Base-by-base conservation (phyloP, 2,797 vertebrate genomes). In the Picus viridis region DNA sequence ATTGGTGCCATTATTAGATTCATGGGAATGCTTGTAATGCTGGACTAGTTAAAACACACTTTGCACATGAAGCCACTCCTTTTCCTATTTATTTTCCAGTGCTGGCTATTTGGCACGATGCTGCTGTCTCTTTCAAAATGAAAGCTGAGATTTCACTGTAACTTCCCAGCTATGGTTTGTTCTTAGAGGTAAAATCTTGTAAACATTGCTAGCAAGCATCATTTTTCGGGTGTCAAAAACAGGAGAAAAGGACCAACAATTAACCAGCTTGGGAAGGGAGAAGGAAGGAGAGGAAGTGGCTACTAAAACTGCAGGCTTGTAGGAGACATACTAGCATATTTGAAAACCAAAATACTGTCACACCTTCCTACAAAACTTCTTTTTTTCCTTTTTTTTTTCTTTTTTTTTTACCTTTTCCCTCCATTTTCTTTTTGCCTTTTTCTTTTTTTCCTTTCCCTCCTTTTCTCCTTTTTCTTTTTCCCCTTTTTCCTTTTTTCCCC, bases 1-100 rank as follows among this genome's bases (percentile, higher is more conserved):
- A 80, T 86, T 41, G 34, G 47, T 78, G 34, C 11, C 83, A 32
- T 73, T 87, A 93, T 71, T 75, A 85, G 89, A 93, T 89, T 93
- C 2, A 51, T 73, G n/a, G n/a, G 75, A 89, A 67, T 81, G 17
- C 43, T 93, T 85, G 59, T 47, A 58, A 72, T 54, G 69, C 82
- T 53, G 43, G 72, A 87, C 56, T 67, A 69, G n/a, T 92, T 89
- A 59, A 92, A 92, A 57, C 47, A 69, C 5, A 65, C 12, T 41
- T 70, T 70, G 14, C 36, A 72, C 94, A 7, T 30, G 27, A 87
- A 83, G 5, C 4, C 22, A 32, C 12, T 62, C 6, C 8, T 75
- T 54, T 34, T 49, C 6, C 1, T 34, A 68, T 54, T 83, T 69
- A 7, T 41, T 47, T 78, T 81, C 43, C 23, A 19, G 5, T 56